These are phyloP conservation scores for Ganaspis sp. DNA, from an alignment of 1,140 invertebrate genomes.

Conservation along the genomic window DNA sequence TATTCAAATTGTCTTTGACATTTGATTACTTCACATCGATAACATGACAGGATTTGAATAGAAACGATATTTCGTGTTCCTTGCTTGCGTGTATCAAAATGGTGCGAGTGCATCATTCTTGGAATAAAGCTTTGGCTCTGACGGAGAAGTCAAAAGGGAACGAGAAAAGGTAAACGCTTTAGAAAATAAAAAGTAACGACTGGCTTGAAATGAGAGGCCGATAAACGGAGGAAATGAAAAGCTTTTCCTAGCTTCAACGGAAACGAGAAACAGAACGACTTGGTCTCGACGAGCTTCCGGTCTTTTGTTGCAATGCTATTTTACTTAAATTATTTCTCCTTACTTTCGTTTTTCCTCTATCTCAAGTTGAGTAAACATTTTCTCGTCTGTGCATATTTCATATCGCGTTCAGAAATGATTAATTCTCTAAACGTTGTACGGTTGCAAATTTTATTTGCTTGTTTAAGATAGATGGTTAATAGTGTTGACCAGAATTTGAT, in stretches of 20 bases:
- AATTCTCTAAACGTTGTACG: no score
- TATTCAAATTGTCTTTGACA: conserved; percentile 60
- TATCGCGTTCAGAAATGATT: no score
- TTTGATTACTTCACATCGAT: conserved; percentile 59
- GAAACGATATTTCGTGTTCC: neutral
- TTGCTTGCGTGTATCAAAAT: neutral
- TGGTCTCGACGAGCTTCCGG: conserved; percentile 1
- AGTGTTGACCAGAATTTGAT: no score
- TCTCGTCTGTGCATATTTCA: neutral
- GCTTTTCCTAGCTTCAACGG: neutral
- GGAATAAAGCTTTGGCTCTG: neutral
- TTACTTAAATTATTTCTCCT: conserved; percentile 31
- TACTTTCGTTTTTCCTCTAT: neutral
- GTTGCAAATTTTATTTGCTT: no score
- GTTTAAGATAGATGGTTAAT: no score
- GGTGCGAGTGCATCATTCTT: neutral
- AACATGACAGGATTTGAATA: neutral
- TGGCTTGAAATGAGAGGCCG: conserved; percentile 18
- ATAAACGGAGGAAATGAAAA: conserved; percentile 51
- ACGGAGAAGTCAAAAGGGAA: conserved; percentile 7
- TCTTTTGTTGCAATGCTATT: conserved; percentile 29
- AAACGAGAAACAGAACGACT: neutral
- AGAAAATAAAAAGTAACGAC: conserved; percentile 56
- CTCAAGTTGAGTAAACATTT: neutral
- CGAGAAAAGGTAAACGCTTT: conserved; percentile 20